Percentiles rank a stretch among this genome's conserved stretches.
Evolutionary conservation across 1,140 invertebrate genomes (phyloP).

Genomic region (Conopomorpha cramerella): DNA sequence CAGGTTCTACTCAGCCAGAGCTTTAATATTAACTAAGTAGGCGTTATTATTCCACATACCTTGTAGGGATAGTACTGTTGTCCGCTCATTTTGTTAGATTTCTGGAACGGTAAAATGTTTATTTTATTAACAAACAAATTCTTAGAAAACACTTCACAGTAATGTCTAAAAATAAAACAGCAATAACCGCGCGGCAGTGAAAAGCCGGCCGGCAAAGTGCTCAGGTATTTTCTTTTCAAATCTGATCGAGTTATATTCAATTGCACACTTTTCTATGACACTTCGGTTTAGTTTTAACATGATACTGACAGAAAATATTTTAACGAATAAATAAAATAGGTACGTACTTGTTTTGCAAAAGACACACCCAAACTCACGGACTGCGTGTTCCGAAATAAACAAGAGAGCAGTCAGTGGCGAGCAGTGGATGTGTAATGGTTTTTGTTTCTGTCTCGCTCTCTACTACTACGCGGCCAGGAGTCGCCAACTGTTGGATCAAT

Average conservation of each 20-base stretch:
- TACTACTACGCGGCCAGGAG: constrained; percentile 9
- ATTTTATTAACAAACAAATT: constrained; percentile 11
- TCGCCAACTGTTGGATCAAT: constrained; percentile 22
- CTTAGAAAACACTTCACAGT: constrained; percentile 18
- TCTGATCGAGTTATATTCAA: too few species aligned
- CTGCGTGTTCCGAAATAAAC: constrained; percentile 41
- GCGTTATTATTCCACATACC: constrained; percentile 45
- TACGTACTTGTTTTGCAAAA: constrained; percentile 36
- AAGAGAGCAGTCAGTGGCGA: constrained; percentile 21
- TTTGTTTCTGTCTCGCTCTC: constrained; percentile 41
- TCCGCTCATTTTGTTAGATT: constrained; percentile 48
- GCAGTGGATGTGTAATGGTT: constrained; percentile 26
- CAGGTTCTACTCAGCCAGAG: constrained; percentile 8
- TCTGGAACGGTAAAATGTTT: constrained; percentile 31
- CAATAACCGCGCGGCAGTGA: too few species aligned
- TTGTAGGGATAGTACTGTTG: constrained; percentile 61
- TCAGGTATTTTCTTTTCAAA: too few species aligned
- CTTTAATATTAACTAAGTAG: too few species aligned
- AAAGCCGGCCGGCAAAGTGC: too few species aligned
- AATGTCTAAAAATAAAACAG: constrained; percentile 33
- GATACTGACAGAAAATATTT: too few species aligned
- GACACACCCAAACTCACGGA: constrained; percentile 32
- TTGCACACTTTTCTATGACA: too few species aligned
- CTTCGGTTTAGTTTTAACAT: too few species aligned
- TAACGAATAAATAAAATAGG: constrained; percentile 7